A percentile compares a stretch with the other conserved stretches of the same genome.
phyloP scores from a whole-genome alignment of 2,888 invertebrate species.

The Acanthosepion lycidas region DNA sequence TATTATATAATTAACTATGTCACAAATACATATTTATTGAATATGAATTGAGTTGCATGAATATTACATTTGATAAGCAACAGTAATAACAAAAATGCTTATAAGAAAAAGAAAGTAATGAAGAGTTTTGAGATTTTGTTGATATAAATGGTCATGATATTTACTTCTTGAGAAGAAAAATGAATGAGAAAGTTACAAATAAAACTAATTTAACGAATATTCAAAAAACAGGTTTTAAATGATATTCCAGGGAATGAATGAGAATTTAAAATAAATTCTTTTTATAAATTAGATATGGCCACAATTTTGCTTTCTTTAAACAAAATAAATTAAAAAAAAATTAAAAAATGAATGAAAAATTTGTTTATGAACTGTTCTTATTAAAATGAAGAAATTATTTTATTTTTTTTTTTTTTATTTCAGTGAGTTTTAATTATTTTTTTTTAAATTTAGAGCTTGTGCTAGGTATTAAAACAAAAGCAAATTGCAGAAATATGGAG shows the following conservation, averaged over 20 bases:
- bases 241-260: not conserved
- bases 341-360: not conserved
- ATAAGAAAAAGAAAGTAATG: not conserved
- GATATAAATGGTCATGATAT: not conserved
- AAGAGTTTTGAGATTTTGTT: not conserved
- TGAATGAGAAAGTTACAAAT: not conserved
- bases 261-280: not conserved
- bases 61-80: slow-evolving; percentile 33
- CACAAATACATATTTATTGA: slow-evolving; percentile 33
- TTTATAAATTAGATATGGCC: slow-evolving; percentile 9
- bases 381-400: not conserved
- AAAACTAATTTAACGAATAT: not conserved
- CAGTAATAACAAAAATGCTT: slow-evolving; percentile 21
- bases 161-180: not conserved
- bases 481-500: not conserved
- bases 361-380: slow-evolving; percentile 14
- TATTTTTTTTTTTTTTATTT: not conserved
- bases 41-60: not conserved
- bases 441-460: not conserved
- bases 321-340: not conserved
- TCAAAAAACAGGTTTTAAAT: not conserved
- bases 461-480: not conserved
- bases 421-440: not conserved
- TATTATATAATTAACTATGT: slow-evolving; percentile 10
- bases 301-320: not conserved